Percentiles rank a stretch among this genome's conserved stretches.
These are phyloP conservation scores for Sebastes paucispinis DNA, from an alignment of 2,797 vertebrate genomes.

Conservation along the genomic window DNA sequence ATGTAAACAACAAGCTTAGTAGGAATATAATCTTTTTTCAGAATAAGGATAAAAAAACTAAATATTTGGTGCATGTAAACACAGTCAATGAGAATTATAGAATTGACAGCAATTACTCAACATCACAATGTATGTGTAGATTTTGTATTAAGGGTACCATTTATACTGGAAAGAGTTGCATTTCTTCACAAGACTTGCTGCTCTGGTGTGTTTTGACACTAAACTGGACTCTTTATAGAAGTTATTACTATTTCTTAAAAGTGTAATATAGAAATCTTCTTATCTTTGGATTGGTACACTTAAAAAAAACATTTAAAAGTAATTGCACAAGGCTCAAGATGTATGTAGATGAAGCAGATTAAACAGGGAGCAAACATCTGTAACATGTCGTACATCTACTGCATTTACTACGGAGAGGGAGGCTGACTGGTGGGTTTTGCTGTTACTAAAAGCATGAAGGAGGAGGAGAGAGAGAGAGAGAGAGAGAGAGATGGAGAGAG, in stretches of 20 bases:
- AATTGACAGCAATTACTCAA: too few species aligned
- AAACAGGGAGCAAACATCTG: slow-evolving; percentile 13
- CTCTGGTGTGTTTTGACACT: not conserved
- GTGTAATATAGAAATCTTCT: not conserved
- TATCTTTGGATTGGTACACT: not conserved
- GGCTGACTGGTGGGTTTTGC: slow-evolving; percentile 12
- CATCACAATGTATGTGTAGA: too few species aligned
- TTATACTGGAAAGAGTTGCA: too few species aligned
- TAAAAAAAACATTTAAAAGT: not conserved
- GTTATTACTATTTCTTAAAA: not conserved
- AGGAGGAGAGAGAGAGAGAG: not conserved
- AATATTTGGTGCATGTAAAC: too few species aligned
- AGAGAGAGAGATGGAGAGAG: not conserved
- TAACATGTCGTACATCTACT: not conserved
- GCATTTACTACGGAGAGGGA: slow-evolving; percentile 20
- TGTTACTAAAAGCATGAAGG: slow-evolving; percentile 2
- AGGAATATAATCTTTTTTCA: too few species aligned
- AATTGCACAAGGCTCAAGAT: not conserved
- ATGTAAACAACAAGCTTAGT: too few species aligned
- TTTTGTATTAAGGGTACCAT: too few species aligned
- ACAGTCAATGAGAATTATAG: too few species aligned
- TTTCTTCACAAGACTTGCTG: not conserved
- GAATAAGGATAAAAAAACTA: too few species aligned
- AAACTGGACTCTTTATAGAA: not conserved
- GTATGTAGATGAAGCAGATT: not conserved